These are phyloP conservation scores for Melanargia galathea DNA, from an alignment of 2,888 invertebrate species.

Conservation along the genomic window DNA sequence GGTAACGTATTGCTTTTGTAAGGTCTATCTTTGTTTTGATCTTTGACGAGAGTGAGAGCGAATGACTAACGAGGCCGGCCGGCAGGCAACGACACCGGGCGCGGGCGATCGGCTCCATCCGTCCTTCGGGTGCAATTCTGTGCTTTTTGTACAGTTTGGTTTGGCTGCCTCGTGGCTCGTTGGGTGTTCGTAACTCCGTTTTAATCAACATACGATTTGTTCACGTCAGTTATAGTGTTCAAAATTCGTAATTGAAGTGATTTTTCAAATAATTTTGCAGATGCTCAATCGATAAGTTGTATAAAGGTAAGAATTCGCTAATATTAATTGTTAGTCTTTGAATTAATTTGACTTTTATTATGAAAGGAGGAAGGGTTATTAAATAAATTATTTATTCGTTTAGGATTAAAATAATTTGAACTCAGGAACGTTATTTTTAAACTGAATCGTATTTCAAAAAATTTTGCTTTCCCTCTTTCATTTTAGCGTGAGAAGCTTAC, in stretches of 20 bases:
- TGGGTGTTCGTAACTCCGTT: constrained; percentile 9
- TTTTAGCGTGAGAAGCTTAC: neutral
- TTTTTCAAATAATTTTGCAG: neutral
- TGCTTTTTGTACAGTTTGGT: constrained; percentile 39
- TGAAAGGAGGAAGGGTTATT: constrained; percentile 11
- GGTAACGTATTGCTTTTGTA: neutral
- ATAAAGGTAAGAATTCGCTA: constrained; percentile 29
- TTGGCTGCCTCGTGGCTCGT: constrained; percentile 30
- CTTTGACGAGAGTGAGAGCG: constrained; percentile 39
- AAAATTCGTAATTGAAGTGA: constrained; percentile 18
- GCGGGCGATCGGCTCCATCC: constrained; percentile 37
- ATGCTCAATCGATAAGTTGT: constrained; percentile 17
- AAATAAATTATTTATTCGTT: neutral
- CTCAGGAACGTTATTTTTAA: neutral
- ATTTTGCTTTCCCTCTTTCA: too few species aligned
- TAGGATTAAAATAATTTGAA: neutral
- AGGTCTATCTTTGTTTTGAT: constrained; percentile 20
- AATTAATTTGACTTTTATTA: neutral
- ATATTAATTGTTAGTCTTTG: neutral
- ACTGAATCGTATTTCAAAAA: neutral
- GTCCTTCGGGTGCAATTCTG: constrained; percentile 36
- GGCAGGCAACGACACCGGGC: constrained; percentile 37
- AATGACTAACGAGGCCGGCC: constrained; percentile 41
- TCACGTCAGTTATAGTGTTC: constrained; percentile 18
- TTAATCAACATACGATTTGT: constrained; percentile 19